A percentile compares a stretch with the other conserved stretches of the same genome.
These are phyloP conservation scores for Halocaridina rubra DNA, from an alignment of 2,888 invertebrate genomes.

Conservation along the genomic window DNA sequence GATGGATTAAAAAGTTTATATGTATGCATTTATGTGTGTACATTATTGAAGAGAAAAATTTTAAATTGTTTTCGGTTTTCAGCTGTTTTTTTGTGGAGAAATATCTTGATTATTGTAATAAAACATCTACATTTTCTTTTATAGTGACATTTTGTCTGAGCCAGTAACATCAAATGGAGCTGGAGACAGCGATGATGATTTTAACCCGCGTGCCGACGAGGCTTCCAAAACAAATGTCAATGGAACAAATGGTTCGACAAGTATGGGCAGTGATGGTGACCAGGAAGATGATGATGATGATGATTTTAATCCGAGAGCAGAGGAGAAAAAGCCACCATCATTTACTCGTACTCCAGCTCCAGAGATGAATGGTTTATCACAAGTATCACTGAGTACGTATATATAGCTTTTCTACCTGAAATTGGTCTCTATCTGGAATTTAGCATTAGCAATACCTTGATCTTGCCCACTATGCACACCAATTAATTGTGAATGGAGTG, in stretches of 20 bases:
- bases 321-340: conserved; percentile 72
- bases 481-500: too few species aligned
- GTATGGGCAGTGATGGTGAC: conserved; percentile 76
- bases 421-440: too few species aligned
- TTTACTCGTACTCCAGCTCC: conserved; percentile 7
- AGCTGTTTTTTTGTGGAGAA: too few species aligned
- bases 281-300: conserved; percentile 77
- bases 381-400: conserved; percentile 79
- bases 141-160: conserved; percentile 42
- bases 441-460: too few species aligned
- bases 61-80: too few species aligned
- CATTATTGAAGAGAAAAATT: too few species aligned
- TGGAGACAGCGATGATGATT: conserved; percentile 34
- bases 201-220: conserved; percentile 47
- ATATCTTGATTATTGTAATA: too few species aligned
- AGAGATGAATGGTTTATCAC: conserved; percentile 65
- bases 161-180: conserved; percentile 22
- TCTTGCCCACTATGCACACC: too few species aligned
- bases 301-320: conserved; percentile 88
- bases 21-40: too few species aligned
- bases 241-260: conserved; percentile 67
- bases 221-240: not conserved
- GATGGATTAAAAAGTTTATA: too few species aligned
- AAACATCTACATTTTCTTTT: too few species aligned
- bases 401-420: not conserved